Evolutionary conservation across 92 coral and sea anemone species (phyloP).

Genomic region (Epizoanthus ramosus): DNA sequence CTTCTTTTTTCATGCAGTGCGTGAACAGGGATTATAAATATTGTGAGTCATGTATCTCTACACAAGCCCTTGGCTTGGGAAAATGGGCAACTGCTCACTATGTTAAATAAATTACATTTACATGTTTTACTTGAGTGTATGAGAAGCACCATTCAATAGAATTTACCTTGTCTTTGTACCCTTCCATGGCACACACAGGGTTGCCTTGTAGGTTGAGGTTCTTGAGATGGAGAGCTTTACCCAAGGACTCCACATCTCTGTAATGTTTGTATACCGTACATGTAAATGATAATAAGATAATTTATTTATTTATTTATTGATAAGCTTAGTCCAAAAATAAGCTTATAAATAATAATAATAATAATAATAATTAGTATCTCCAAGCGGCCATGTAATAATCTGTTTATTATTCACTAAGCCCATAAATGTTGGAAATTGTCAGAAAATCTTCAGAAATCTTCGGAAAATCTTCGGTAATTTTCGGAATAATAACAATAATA

Average conservation of each 20-base stretch:
- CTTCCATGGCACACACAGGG: conserved; percentile 37
- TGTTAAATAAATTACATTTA: no score
- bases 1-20: no score
- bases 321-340: no score
- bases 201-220: conserved; percentile 42
- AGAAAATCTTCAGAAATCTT: no score
- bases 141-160: neutral
- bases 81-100: neutral
- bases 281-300: neutral
- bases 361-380: no score
- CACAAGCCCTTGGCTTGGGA: no score
- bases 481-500: neutral
- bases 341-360: neutral
- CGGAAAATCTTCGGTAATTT: no score
- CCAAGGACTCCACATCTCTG: conserved; percentile 33
- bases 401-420: no score
- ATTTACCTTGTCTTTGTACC: conserved; percentile 31
- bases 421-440: neutral
- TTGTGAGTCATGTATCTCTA: no score
- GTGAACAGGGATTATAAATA: no score
- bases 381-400: no score
- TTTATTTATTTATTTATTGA: no score
- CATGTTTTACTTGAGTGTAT: neutral
- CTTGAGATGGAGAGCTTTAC: conserved; percentile 24
- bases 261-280: neutral